A percentile compares a stretch with the other conserved stretches of the same genome.
phyloP scores from a whole-genome alignment of 1,140 invertebrate species.

The Tenebrio molitor region DNA sequence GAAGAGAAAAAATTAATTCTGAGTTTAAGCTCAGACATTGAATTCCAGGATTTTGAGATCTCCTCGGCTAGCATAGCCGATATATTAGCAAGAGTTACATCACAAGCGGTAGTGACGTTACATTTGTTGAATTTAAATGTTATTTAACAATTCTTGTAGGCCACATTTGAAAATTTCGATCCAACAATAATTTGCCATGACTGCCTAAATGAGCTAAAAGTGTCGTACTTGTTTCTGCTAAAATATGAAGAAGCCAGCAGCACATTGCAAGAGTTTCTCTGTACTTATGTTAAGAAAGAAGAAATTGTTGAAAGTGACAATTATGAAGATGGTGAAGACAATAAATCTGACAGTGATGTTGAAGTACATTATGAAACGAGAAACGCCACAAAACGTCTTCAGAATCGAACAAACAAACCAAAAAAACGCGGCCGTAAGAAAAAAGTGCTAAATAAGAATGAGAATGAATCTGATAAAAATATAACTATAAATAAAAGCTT shows the following conservation, averaged over 20 bases:
- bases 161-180: neutral
- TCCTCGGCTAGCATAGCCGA: conserved; percentile 17
- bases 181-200: conserved; percentile 37
- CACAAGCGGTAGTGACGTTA: conserved; percentile 6
- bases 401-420: neutral
- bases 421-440: conserved; percentile 20
- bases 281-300: conserved; percentile 6
- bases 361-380: neutral
- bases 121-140: neutral
- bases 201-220: conserved; percentile 39
- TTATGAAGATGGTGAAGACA: neutral
- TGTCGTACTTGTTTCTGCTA: conserved; percentile 15
- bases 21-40: conserved; percentile 2
- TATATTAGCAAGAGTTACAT: conserved; percentile 17
- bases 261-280: conserved; percentile 21
- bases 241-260: conserved; percentile 29
- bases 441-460: neutral
- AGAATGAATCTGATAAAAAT: neutral
- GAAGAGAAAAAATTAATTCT: conserved; percentile 22
- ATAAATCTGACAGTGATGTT: neutral
- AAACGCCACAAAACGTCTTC: conserved; percentile 1
- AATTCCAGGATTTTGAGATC: conserved; percentile 16
- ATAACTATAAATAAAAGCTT: neutral
- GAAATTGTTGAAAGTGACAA: neutral
- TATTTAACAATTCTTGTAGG: conserved; percentile 14